These are phyloP conservation scores for Pseudomugil gertrudae DNA, from an alignment of 2,797 vertebrate genomes.

Conservation along the genomic window DNA sequence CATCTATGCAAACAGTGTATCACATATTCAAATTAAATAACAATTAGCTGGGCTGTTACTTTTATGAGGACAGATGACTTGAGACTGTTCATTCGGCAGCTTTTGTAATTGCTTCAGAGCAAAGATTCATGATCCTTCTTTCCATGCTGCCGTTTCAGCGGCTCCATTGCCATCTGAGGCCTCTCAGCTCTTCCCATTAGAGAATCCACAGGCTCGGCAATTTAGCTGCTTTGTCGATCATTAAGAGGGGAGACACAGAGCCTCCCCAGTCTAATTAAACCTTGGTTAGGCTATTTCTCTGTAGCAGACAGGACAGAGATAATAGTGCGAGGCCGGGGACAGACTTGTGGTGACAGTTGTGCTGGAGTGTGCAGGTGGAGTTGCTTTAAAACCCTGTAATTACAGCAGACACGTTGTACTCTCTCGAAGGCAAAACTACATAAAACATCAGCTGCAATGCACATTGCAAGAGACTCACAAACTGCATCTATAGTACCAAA, in stretches of 20 bases:
- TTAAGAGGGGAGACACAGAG: slow-evolving; percentile 51
- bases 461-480: not conserved
- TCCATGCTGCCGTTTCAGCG: slow-evolving; percentile 44
- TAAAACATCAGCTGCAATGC: not conserved
- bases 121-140: slow-evolving; percentile 57
- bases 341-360: slow-evolving; percentile 18
- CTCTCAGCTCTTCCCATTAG: slow-evolving; percentile 62
- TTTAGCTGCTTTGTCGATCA: slow-evolving; percentile 69
- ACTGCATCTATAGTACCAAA: not conserved
- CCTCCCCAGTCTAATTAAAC: slow-evolving; percentile 74
- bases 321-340: slow-evolving; percentile 23
- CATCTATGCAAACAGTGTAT: slow-evolving; percentile 28
- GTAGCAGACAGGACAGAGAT: slow-evolving; percentile 45
- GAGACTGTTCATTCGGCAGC: slow-evolving; percentile 47
- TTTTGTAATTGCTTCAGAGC: slow-evolving; percentile 66
- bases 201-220: slow-evolving; percentile 63
- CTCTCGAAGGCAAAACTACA: not conserved
- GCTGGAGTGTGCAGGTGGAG: slow-evolving; percentile 42
- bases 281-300: slow-evolving; percentile 73
- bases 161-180: slow-evolving; percentile 49
- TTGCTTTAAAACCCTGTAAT: too few relatives aligned
- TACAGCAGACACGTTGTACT: not conserved
- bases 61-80: slow-evolving; percentile 46
- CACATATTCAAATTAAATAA: slow-evolving; percentile 51
- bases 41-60: slow-evolving; percentile 31